Percentiles rank a stretch among this genome's conserved stretches.
These are phyloP conservation scores for Furcula furcula DNA, from an alignment of 2,888 invertebrate genomes.

Conservation along the genomic window DNA sequence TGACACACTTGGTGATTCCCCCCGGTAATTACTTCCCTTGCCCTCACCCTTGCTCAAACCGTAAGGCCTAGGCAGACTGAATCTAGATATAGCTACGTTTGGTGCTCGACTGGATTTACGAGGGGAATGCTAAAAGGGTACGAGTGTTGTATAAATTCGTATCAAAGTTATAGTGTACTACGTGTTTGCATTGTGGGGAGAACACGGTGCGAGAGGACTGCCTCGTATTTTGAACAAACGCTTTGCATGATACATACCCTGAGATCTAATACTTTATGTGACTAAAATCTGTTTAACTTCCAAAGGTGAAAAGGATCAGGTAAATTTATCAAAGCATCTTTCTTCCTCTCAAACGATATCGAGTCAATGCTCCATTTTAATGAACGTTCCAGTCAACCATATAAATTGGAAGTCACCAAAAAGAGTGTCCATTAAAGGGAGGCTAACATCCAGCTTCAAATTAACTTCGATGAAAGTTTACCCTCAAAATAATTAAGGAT, in stretches of 20 bases:
- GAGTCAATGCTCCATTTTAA: conserved; percentile 59
- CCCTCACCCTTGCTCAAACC: conserved; percentile 49
- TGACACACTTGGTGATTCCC: conserved; percentile 79
- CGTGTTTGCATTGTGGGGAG: conserved; percentile 37
- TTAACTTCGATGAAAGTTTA: conserved; percentile 79
- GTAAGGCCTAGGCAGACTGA: conserved; percentile 57
- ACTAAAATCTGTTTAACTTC: conserved; percentile 28
- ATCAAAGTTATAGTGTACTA: conserved; percentile 47
- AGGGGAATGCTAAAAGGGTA: conserved; percentile 75
- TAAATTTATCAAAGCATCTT: conserved; percentile 49
- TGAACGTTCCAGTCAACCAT: conserved; percentile 71
- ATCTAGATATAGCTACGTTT: conserved; percentile 64
- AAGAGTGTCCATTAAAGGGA: conserved; percentile 79
- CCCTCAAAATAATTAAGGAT: conserved; percentile 82
- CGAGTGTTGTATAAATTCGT: conserved; percentile 55
- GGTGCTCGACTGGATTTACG: conserved; percentile 64
- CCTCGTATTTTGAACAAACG: conserved; percentile 53
- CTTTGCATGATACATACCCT: conserved; percentile 29
- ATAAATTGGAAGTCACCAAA: conserved; percentile 76
- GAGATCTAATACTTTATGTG: conserved; percentile 25
- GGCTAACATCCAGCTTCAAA: conserved; percentile 73
- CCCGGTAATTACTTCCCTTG: conserved; percentile 69
- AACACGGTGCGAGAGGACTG: conserved; percentile 38
- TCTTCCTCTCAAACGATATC: conserved; percentile 51
- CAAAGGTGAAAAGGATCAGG: conserved; percentile 12